Percentiles rank a stretch among this genome's conserved stretches.
Evolutionary conservation across 1,140 invertebrate species (phyloP).

Genomic region (Frieseomelitta varia): DNA sequence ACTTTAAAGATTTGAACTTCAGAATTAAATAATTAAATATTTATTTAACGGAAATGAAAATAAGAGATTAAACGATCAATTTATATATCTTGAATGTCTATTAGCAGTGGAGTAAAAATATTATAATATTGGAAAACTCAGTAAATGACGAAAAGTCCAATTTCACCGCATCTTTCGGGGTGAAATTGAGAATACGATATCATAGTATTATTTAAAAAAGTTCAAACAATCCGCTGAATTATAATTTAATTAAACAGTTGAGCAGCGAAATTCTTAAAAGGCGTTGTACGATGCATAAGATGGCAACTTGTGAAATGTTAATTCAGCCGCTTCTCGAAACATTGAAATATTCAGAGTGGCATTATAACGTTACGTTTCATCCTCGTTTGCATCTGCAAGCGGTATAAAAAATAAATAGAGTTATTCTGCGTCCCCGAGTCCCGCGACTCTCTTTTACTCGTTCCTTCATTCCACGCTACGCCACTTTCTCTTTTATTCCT

Average conservation of each 20-base stretch:
- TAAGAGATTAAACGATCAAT: no score
- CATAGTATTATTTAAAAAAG: background rate
- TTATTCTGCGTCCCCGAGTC: background rate
- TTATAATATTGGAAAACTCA: no score
- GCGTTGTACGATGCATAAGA: background rate
- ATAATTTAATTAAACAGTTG: background rate
- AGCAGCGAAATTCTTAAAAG: background rate
- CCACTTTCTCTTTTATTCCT: constrained; percentile 19
- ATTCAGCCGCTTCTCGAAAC: constrained; percentile 1
- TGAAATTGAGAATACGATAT: no score
- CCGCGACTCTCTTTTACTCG: constrained; percentile 1
- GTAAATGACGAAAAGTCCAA: no score
- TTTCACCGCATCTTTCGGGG: background rate
- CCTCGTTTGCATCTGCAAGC: constrained; percentile 15
- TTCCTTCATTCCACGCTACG: background rate
- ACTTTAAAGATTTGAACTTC: no score
- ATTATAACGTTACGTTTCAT: constrained; percentile 11
- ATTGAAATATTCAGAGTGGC: constrained; percentile 6
- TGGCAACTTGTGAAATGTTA: background rate
- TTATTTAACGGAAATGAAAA: no score
- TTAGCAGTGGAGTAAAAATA: no score
- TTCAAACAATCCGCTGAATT: background rate
- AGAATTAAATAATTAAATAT: no score
- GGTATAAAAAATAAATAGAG: constrained; percentile 29
- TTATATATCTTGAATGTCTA: no score